These are phyloP conservation scores for Agriotes lineatus DNA, from an alignment of 2,888 invertebrate species.

Conservation along the genomic window DNA sequence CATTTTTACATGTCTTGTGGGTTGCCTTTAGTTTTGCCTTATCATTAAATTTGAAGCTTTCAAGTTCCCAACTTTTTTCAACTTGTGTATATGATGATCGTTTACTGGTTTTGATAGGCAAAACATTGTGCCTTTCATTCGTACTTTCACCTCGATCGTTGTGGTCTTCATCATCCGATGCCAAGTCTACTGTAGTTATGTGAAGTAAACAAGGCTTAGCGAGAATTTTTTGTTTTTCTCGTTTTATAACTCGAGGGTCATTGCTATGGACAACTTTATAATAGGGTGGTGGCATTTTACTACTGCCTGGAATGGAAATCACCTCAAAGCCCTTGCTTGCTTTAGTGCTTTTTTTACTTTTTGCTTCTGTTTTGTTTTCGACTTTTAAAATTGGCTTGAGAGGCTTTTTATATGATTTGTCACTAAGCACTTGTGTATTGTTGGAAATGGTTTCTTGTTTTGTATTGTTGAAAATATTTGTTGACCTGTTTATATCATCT, in stretches of 20 bases:
- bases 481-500: background rate
- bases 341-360: background rate
- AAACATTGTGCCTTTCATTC: background rate
- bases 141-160: background rate
- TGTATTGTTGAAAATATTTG: background rate
- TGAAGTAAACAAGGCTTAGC: conserved; percentile 17
- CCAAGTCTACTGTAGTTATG: conserved; percentile 45
- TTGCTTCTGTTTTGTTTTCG: background rate
- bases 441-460: background rate
- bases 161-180: conserved; percentile 44
- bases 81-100: background rate
- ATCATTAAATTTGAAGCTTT: conserved; percentile 1
- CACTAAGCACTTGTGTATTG: background rate
- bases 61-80: background rate
- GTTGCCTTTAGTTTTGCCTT: background rate
- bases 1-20: background rate
- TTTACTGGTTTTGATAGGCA: background rate
- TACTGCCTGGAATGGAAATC: conserved; percentile 57
- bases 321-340: background rate
- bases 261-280: conserved; percentile 47
- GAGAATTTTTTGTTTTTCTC: conserved; percentile 43
- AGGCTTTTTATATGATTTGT: background rate
- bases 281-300: conserved; percentile 56
- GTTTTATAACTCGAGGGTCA: conserved; percentile 46
- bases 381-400: conserved; percentile 6